These are phyloP conservation scores for Pristionchus maxplancki DNA, from an alignment of 2,888 invertebrate species.

Conservation along the genomic window DNA sequence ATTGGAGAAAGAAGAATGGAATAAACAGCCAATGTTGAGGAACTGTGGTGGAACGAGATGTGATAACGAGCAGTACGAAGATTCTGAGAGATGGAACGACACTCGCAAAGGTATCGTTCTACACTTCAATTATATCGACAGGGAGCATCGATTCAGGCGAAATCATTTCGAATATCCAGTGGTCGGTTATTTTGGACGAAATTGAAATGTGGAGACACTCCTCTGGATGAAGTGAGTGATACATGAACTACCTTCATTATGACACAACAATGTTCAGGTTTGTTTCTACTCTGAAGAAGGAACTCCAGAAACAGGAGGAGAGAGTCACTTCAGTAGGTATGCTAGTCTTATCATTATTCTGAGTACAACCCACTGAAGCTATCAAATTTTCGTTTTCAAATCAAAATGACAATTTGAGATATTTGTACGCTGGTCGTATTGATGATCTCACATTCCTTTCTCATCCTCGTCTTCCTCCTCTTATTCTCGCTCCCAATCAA, in stretches of 20 bases:
- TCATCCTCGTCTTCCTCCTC: constrained; percentile 46
- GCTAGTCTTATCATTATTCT: not conserved
- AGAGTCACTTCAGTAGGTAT: constrained; percentile 50
- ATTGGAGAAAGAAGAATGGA: not conserved
- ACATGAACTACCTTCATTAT: not conserved
- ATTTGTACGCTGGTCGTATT: constrained; percentile 46
- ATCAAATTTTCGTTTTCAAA: not conserved
- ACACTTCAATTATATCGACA: not conserved
- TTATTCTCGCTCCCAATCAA: constrained; percentile 43
- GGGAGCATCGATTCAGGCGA: not conserved
- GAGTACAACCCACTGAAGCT: not conserved
- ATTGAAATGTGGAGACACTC: constrained; percentile 49
- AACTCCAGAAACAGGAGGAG: not conserved
- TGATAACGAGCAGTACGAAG: constrained; percentile 37
- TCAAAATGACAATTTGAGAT: not conserved
- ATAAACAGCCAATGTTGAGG: not conserved
- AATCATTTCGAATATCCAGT: constrained; percentile 38
- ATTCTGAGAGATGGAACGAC: constrained; percentile 42
- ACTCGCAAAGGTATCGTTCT: not conserved
- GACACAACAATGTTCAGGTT: constrained; percentile 14
- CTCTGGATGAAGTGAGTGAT: constrained; percentile 24
- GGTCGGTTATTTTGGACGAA: constrained; percentile 47
- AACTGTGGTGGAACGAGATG: constrained; percentile 42
- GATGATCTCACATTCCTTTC: constrained; percentile 39
- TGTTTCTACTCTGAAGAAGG: constrained; percentile 51